Evolutionary conservation across 2,113 vertebrate species (phyloP), one percentile per base, ranked within the genome.

Genomic region (Psilopogon haemacephalus): DNA sequence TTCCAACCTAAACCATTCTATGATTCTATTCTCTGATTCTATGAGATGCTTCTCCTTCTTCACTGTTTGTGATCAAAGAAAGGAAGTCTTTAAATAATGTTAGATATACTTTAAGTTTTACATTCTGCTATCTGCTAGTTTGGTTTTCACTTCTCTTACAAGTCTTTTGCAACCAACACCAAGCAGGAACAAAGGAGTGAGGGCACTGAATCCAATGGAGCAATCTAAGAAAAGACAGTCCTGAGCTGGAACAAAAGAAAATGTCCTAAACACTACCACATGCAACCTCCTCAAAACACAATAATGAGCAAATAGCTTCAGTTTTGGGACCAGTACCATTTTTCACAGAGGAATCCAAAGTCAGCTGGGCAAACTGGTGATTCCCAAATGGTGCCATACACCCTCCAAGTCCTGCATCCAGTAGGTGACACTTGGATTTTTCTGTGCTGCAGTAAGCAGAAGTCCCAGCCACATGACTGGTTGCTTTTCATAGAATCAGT

Each of bases 1-100:
- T n/a, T n/a, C n/a, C n/a, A n/a, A n/a, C n/a, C n/a, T n/a, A n/a
- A n/a, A n/a, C n/a, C n/a, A n/a, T n/a, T n/a, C n/a, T n/a, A n/a
- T n/a, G n/a, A n/a, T n/a, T n/a, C n/a, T n/a, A n/a, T n/a, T n/a
- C n/a, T n/a, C n/a, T n/a, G n/a, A n/a, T n/a, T n/a, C n/a, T n/a
- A n/a, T 13, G 60, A 48, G 71, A 74, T 9, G n/a, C 50, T 84
- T 65, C 52, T 58, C 6, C 65, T 73, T 74, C 58, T 84, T 81
- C 81, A 75, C 55, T 75, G 74, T 35, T 50, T 89, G 50, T 76
- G 84, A 93, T 72, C 73, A 92, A 93, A 95, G 81, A 90, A 58
- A 80, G 20, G 42, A 70, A 4, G 11, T 27, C 70, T 86, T 64
- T 84, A 68, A 90, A 90, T 58, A 93, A 71, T 11, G 26, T 78